A percentile compares a stretch with the other conserved stretches of the same genome.
Conservation (phyloP, 2,797 vertebrate species). For the Adrianichthys oophorus region DNA sequence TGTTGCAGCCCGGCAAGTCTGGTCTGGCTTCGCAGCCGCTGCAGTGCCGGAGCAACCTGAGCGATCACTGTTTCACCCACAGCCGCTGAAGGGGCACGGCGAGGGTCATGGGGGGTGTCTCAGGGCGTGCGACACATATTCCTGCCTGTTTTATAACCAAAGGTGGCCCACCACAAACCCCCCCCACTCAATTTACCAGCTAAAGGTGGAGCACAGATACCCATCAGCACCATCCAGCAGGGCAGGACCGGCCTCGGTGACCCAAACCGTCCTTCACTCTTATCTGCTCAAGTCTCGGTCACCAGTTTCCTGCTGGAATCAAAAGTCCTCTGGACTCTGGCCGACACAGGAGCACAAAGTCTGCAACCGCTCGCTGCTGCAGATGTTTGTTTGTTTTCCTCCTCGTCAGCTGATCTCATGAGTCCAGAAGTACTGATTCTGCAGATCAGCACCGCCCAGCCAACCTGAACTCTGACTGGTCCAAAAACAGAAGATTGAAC, state of each 20-base stretch:
- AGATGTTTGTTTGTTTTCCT: fast-evolving
- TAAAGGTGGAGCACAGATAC: neutral
- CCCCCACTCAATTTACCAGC: neutral
- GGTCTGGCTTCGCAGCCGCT: conserved; percentile 11
- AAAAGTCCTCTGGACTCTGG: neutral
- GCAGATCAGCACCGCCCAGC: no score
- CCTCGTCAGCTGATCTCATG: neutral
- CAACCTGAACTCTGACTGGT: no score
- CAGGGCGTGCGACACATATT: conserved; percentile 31
- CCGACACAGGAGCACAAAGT: neutral
- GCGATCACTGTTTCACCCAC: neutral
- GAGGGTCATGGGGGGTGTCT: conserved; percentile 15
- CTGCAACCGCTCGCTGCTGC: neutral
- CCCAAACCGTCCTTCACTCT: no score
- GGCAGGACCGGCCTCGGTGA: neutral
- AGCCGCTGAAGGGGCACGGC: conserved; percentile 14
- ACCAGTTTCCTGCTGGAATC: neutral
- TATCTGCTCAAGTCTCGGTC: neutral
- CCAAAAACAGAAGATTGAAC: no score
- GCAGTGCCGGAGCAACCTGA: neutral
- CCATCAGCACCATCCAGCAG: neutral
- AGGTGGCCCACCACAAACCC: neutral
- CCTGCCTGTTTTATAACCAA: conserved; percentile 6
- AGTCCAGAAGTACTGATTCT: neutral
- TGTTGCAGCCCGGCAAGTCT: conserved; percentile 36